Base-by-base conservation (phyloP, 2,113 vertebrate genomes). In the Myrmophylax atrothorax region DNA sequence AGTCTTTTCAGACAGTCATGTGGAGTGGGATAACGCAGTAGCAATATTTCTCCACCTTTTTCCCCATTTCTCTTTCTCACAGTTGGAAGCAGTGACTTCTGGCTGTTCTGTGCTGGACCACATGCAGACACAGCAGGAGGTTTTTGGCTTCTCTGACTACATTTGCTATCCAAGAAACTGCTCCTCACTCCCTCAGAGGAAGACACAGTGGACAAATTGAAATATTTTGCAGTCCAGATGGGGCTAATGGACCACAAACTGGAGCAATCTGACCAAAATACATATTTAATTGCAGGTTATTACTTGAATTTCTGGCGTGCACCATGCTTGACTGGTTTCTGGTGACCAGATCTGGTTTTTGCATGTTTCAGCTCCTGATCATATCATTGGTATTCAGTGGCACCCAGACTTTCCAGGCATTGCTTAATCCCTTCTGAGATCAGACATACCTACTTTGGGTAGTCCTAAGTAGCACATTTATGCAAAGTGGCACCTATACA, bases 121-220 rank as follows among this genome's bases (percentile, higher is more conserved):
- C 95, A 93, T 92, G 91, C 89, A 89, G 84, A n/a, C 86, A 81
- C 73, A 93, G 89, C 94, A 78, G 91, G 94, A 91, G 64, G 47
- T 52, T 50, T 47, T 93, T 96, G 93, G 95, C 95, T 95, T 50
- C 80, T 81, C 84, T 81, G 38, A 10, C 50, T 90, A 60, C 69
- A 23, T 92, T 91, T 94, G 64, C 64, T 91, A 44, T 84, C 86
- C 94, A 93, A 81, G 87, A 83, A 93, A 94, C 93, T 90, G 76
- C 52, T 95, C 64, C 80, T 87, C 44, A 42, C 26, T 70, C 68
- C 29, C 68, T 94, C 33, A 42, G 56, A 92, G 64, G 60, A 81
- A 93, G 93, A 81, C 6, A 2, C 64, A 72, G 44, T 84, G 76
- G 60, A 84, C 73, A 96, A 79, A 84, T 28, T 87, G 76, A 77